A percentile compares a stretch with the other conserved stretches of the same genome.
Evolutionary conservation across 1,140 invertebrate genomes (phyloP).

Genomic region (Trachymyrmex cornetzi): DNA sequence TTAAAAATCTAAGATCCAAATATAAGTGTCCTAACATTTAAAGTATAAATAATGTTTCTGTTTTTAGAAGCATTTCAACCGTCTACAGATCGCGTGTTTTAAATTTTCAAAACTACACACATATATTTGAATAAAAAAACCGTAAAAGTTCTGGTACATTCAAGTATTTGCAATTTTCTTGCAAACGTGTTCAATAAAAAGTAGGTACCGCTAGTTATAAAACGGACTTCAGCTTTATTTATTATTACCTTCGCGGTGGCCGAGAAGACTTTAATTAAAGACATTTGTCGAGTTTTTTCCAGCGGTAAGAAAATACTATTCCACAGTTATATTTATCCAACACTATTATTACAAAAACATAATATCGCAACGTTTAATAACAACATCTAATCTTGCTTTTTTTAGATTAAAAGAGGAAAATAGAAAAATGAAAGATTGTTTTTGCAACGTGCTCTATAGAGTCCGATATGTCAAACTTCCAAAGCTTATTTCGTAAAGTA

Average conservation of each 20-base stretch:
- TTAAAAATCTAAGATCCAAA: background rate
- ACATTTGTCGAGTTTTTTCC: constrained; percentile 32
- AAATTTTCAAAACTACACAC: background rate
- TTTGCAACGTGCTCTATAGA: background rate
- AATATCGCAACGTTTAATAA: background rate
- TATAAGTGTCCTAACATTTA: background rate
- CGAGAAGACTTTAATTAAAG: constrained; percentile 33
- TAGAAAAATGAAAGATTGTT: constrained; percentile 2
- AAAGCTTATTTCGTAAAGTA: constrained; percentile 17
- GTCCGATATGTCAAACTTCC: constrained; percentile 14
- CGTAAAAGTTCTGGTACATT: background rate
- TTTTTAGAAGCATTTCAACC: background rate
- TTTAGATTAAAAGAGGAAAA: background rate
- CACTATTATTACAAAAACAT: background rate
- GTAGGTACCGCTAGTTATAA: background rate
- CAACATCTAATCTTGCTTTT: background rate
- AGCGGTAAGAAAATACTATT: constrained; percentile 3
- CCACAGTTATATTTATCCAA: background rate
- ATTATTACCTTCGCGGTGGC: background rate
- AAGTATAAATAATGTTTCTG: constrained; percentile 1
- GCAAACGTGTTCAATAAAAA: background rate
- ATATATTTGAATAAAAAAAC: background rate
- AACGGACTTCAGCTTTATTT: background rate
- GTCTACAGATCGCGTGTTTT: background rate
- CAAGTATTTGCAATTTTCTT: background rate